Evolutionary conservation across 2,888 invertebrate genomes (phyloP).

Genomic region (Microchrysa polita): DNA sequence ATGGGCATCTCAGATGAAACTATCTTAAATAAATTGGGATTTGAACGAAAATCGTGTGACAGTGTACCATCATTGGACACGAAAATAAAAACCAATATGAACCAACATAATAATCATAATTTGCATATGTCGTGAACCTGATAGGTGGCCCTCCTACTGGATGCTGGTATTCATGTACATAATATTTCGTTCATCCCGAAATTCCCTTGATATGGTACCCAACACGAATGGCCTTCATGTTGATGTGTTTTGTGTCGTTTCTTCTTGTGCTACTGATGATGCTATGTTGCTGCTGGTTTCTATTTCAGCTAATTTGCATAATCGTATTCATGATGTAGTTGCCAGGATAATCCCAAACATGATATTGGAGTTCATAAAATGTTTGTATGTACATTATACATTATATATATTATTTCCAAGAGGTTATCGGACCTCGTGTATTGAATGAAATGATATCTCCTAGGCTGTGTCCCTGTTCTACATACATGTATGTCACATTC

Average conservation of each 20-base stretch:
- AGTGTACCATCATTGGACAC: background rate
- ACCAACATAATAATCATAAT: constrained; percentile 13
- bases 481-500: too few relatives aligned
- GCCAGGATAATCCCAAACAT: constrained; percentile 29
- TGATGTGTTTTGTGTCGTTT: background rate
- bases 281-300: background rate
- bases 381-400: constrained; percentile 14
- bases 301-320: constrained; percentile 31
- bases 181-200: background rate
- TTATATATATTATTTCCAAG: too few relatives aligned
- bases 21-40: background rate
- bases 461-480: too few relatives aligned
- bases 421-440: background rate
- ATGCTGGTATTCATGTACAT: too few relatives aligned
- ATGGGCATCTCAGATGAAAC: background rate
- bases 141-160: constrained; percentile 23
- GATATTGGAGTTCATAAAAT: background rate
- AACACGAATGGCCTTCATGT: background rate
- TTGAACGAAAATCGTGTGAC: background rate
- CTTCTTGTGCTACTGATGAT: constrained; percentile 12
- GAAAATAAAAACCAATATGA: constrained; percentile 30
- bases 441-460: too few relatives aligned
- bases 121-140: constrained; percentile 23
- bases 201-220: background rate
- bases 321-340: constrained; percentile 34